phyloP scores from a whole-genome alignment of 2,797 vertebrate species.

The Acipenser ruthenus region DNA sequence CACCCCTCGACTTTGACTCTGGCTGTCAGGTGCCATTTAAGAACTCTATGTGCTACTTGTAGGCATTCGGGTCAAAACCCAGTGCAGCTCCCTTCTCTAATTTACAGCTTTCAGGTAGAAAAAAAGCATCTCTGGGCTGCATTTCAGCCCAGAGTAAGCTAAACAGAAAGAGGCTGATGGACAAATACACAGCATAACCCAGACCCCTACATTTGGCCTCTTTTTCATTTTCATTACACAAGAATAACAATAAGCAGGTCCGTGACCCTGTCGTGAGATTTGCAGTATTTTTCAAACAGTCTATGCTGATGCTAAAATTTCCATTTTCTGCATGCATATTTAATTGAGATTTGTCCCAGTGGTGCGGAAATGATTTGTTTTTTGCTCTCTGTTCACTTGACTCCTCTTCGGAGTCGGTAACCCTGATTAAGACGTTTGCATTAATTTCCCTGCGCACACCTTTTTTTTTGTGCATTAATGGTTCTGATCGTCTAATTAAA shows the following conservation, averaged over 20 bases:
- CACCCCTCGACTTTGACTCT: constrained; percentile 24
- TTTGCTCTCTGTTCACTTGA: constrained; percentile 81
- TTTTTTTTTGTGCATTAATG: constrained; percentile 81
- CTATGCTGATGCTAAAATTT: constrained; percentile 69
- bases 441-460: constrained; percentile 82
- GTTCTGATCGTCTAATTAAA: constrained; percentile 83
- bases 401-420: constrained; percentile 80
- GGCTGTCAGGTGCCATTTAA: constrained; percentile 37
- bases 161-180: constrained; percentile 62
- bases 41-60: constrained; percentile 40
- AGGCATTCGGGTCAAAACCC: constrained; percentile 25
- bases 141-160: constrained; percentile 43
- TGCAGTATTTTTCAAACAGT: constrained; percentile 64
- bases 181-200: constrained; percentile 51
- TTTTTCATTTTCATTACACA: constrained; percentile 66
- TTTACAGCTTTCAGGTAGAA: constrained; percentile 48
- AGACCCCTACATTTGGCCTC: constrained; percentile 61
- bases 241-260: constrained; percentile 77
- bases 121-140: constrained; percentile 27
- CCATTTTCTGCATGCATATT: constrained; percentile 79
- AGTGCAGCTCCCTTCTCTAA: constrained; percentile 25
- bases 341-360: constrained; percentile 80
- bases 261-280: constrained; percentile 60
- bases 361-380: constrained; percentile 82
- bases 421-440: constrained; percentile 81